These are phyloP conservation scores for Pterostichus madidus DNA, from an alignment of 2,888 invertebrate species.

Conservation along the genomic window DNA sequence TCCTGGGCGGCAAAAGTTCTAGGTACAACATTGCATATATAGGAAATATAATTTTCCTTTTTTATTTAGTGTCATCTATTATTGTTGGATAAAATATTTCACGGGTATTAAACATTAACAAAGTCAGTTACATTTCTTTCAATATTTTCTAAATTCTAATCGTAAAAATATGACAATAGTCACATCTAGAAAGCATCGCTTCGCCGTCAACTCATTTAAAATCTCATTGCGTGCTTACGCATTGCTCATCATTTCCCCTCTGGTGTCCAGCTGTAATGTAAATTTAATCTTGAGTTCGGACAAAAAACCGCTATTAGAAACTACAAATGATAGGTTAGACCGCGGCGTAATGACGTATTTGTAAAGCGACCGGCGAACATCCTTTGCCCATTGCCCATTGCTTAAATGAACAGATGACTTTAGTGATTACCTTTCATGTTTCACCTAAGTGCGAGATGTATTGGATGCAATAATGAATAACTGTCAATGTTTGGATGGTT, in stretches of 20 bases:
- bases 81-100: no score
- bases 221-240: slow-evolving; percentile 28
- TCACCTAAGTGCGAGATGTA: slow-evolving; percentile 19
- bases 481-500: slow-evolving; percentile 19
- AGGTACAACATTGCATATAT: no score
- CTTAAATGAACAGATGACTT: slow-evolving; percentile 28
- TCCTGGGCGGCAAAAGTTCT: no score
- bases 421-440: slow-evolving; percentile 43
- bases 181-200: slow-evolving; percentile 1
- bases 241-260: slow-evolving; percentile 24
- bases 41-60: no score
- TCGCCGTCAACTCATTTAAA: slow-evolving; percentile 16
- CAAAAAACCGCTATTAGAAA: slow-evolving; percentile 48
- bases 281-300: slow-evolving; percentile 36
- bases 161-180: slow-evolving; percentile 2
- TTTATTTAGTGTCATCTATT: no score
- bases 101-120: no score
- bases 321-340: slow-evolving; percentile 52
- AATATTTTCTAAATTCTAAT: background rate
- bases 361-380: slow-evolving; percentile 29
- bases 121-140: background rate
- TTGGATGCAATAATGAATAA: slow-evolving; percentile 34
- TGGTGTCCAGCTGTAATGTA: slow-evolving; percentile 36
- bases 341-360: slow-evolving; percentile 33
- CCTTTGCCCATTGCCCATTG: slow-evolving; percentile 40